Base-by-base conservation (phyloP, 2,113 vertebrate genomes). In the Camelus dromedarius region DNA sequence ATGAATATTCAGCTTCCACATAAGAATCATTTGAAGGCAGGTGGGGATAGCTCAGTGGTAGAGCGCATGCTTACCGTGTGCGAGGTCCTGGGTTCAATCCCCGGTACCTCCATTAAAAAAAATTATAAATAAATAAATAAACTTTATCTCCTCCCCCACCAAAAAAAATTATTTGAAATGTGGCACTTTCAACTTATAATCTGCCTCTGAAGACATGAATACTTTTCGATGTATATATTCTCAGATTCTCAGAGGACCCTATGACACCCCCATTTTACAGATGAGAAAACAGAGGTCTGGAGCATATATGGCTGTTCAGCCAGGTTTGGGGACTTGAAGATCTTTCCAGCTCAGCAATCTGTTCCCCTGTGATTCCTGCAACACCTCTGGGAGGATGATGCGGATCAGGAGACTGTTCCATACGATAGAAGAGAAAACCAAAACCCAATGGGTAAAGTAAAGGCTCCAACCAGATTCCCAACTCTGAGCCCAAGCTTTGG, bases 261-360 rank as follows among this genome's bases (percentile, higher is more conserved):
- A 0, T 3, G 60, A 79, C 28, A 32, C 24, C 22, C 22, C 66
- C n/a, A 28, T 62, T 48, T 58, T 48, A 48, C 20, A 30, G 30
- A 38, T 28, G 42, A 8, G 20, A 32, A 38, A 46, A 26, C 19
- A 6, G 48, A 91, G 72, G 35, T 6, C 15, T 50, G 42, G 19
- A 6, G 2, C n/a, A 16, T 26, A 2, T 4, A 4, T 42, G 38
- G 38, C 5, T 4, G 3, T 48, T 67, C 38, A 42, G n/a, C 24
- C 8, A 11, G 46, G n/a, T 46, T 35, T 86, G 50, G 32, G 0
- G 5, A 28, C 6, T 6, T 32, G 54, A 56, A 22, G 56, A 28
- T 54, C 52, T 91, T 82, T 38, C 90, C 70, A 26, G 42, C 48
- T 4, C 12, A 1, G 12, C 28, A 24, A 4, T 0, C n/a, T 19